Evolutionary conservation across 2,888 invertebrate genomes (phyloP).

Genomic region (Cephonodes hylas): DNA sequence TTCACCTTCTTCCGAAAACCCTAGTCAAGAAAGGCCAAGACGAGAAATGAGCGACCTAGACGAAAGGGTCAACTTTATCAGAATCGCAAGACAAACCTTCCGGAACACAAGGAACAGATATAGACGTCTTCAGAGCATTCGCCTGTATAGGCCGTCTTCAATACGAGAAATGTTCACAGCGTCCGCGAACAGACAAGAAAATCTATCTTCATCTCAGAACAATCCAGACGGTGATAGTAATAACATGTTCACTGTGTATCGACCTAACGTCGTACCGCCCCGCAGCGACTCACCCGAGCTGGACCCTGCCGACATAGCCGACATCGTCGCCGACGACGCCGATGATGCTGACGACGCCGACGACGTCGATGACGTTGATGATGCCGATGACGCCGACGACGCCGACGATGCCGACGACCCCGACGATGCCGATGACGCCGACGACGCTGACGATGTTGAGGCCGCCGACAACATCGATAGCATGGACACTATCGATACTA

Average conservation of each 20-base stretch:
- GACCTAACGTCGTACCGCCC: conserved; percentile 28
- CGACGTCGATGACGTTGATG: no score
- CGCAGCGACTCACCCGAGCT: background rate
- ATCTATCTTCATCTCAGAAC: conserved; percentile 34
- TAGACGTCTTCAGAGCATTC: conserved; percentile 66
- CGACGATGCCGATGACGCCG: no score
- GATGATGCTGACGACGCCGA: no score
- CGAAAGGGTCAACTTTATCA: conserved; percentile 63
- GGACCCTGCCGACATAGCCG: no score
- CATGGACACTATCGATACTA: no score
- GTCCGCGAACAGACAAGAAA: conserved; percentile 47
- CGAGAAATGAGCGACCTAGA: conserved; percentile 59
- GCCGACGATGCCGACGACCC: no score
- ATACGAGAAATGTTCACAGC: conserved; percentile 68
- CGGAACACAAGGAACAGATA: conserved; percentile 65
- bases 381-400: no score
- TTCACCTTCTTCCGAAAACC: conserved; percentile 30
- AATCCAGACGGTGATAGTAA: conserved; percentile 36
- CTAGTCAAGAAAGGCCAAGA: conserved; percentile 37
- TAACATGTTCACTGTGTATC: conserved; percentile 44
- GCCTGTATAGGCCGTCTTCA: conserved; percentile 68
- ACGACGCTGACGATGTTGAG: no score
- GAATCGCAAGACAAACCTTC: conserved; percentile 64
- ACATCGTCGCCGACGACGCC: no score
- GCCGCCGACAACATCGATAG: no score